Evolutionary conservation across 1,140 invertebrate species (phyloP), one percentile per base, ranked within the genome.

Genomic region (Phymastichus coffea): DNA sequence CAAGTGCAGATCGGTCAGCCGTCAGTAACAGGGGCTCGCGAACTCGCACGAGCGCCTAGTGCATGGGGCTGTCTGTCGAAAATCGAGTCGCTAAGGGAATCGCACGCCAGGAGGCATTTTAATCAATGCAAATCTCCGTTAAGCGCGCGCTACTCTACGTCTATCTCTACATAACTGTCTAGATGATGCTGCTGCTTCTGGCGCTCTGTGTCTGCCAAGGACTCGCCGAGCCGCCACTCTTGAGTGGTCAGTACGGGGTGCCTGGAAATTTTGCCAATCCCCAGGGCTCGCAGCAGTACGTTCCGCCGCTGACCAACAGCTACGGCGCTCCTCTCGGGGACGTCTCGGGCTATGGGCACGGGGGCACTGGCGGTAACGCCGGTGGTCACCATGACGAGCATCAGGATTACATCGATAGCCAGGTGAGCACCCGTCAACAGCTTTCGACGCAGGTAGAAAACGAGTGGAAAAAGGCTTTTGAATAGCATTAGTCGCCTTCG

Each of bases 341-440:
- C 48, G 19, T 47, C 4, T 49, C 44, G 1, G 9, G 38, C 0
- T 14, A 58, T 4, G 35, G 26, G 41, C 63, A 47, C 4, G 51
- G 44, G 1, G 12, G 43, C 0, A 12, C 55, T 6, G 35, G 26
- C 46, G 64, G 53, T 25, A 65, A 65, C 6, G 58, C 59, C 40
- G 61, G 66, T 17, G 55, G 59, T 46, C 71, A 71, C 28, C 72
- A 77, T 40, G 72, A 78, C 57, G 65, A 70, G 28, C 68, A 78
- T 61, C 77, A 80, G 63, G 74, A 79, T 69, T 76, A 77, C 63
- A 68, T 72, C 58, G 77, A 74, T 64, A 78, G 70, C 64, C 76
- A 80, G 73, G 77, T 79, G 69, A 66, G 52, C 53, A 7, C 28
- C 28, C n/a, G n/a, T n/a, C n/a, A n/a, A n/a, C n/a, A n/a, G n/a